phyloP scores from a whole-genome alignment of 2,113 vertebrate genomes.

The Haemorhous mexicanus region DNA sequence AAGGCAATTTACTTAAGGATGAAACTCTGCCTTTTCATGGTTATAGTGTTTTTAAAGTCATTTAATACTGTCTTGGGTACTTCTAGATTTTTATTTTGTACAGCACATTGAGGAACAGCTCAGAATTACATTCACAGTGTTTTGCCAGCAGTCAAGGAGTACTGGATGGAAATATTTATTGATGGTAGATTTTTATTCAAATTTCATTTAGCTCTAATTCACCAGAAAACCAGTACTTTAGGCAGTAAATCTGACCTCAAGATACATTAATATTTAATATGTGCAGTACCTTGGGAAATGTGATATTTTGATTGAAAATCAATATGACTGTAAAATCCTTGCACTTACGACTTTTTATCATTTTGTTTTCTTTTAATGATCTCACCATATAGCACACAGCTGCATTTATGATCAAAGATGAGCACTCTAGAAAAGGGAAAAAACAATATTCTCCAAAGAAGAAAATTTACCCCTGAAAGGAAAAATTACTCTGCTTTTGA shows the following conservation, averaged over 20 bases:
- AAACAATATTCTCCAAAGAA: neutral
- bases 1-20: neutral
- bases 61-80: neutral
- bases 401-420: constrained; percentile 15
- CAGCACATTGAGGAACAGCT: neutral
- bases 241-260: constrained; percentile 13
- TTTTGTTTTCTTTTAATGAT: constrained; percentile 18
- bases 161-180: constrained; percentile 3
- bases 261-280: constrained; percentile 19
- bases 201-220: constrained; percentile 32
- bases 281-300: neutral
- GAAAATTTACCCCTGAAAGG: neutral
- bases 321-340: constrained; percentile 7
- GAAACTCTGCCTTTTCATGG: neutral
- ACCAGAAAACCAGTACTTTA: constrained; percentile 13
- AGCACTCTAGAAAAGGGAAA: neutral
- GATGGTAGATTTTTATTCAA: neutral
- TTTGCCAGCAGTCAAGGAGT: neutral
- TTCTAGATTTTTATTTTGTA: neutral
- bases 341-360: neutral
- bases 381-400: neutral
- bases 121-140: neutral
- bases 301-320: constrained; percentile 40
- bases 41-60: neutral
- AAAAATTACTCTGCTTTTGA: neutral